Base-by-base conservation (phyloP, 2,113 vertebrate genomes). In the Serinus canaria region DNA sequence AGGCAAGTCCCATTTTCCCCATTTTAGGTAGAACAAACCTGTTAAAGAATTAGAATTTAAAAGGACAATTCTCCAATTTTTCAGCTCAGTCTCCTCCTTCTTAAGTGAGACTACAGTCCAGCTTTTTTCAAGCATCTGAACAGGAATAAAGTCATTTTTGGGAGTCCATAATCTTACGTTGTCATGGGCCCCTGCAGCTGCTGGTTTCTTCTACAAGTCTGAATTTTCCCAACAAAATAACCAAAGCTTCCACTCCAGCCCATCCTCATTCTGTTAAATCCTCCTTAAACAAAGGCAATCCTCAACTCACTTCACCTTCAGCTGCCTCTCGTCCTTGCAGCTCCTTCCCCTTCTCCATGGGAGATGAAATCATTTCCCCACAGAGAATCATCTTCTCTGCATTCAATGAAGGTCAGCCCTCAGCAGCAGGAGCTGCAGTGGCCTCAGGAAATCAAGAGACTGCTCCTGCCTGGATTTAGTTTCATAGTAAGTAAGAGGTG, bases 301-400 rank as follows among this genome's bases (percentile, higher is more conserved):
- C 83, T 69, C 37, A 50, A 5, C 12, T 49, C 56, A 19, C 72
- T 55, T 49, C 50, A 25, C 44, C 74, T 53, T 33, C 0, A 0
- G 23, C 43, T 33, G 44, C 55, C 58, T 37, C 87, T 90, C 49
- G 27, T 76, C 75, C 87, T 91, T 56, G 41, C 18, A 23, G 15
- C 67, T 83, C 94, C 88, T 72, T 85, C 72, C 81, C 21, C 0
- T 89, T 87, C 59, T 46, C 59, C 62, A 39, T 2, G 43, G 24
- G 47, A 10, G 6, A 88, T 85, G 82, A 96, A 91, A 86, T 87
- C 68, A 91, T 60, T 90, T 95, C 88, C 94, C 83, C 52, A 33
- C 44, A 72, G 84, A 70, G 78, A 80, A 83, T 66, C 46, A 87
- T 68, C 75, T 79, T 84, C 47, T 47, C n/a, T 41, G 82, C 64